Conservation (phyloP, 2,888 invertebrate species). For the Lapara coniferarum region DNA sequence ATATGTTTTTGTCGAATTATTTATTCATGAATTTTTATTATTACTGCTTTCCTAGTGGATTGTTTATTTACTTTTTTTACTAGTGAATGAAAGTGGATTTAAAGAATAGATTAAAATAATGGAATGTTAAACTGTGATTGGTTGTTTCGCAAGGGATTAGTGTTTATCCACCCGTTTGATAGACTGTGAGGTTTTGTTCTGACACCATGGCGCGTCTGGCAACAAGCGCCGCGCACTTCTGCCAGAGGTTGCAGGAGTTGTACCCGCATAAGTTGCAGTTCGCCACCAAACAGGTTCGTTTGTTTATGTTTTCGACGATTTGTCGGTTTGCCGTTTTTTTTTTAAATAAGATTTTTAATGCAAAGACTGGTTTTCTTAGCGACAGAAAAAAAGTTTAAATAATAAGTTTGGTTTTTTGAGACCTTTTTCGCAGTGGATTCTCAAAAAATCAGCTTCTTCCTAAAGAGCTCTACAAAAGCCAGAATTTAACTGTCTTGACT, state of each 20-base stretch:
- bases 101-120: slow-evolving; percentile 29
- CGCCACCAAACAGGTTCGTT: slow-evolving; percentile 58
- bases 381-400: too few species aligned
- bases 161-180: slow-evolving; percentile 44
- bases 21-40: too few species aligned
- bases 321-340: not conserved
- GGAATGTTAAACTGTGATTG: slow-evolving; percentile 34
- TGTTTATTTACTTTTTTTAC: not conserved
- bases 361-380: too few species aligned
- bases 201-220: slow-evolving; percentile 68
- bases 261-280: slow-evolving; percentile 70
- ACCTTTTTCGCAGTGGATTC: not conserved
- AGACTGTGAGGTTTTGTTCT: slow-evolving; percentile 28
- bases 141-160: slow-evolving; percentile 43
- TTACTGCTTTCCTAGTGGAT: not conserved
- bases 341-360: not conserved
- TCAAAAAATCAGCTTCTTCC: too few species aligned
- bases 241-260: slow-evolving; percentile 73
- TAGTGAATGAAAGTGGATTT: not conserved
- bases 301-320: not conserved
- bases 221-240: slow-evolving; percentile 69
- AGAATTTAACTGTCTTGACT: too few species aligned
- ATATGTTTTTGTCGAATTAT: too few species aligned
- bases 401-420: not conserved
- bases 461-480: too few species aligned